A percentile compares a stretch with the other conserved stretches of the same genome.
Evolutionary conservation across 2,113 vertebrate genomes (phyloP).

Genomic region (Marcusenius ussheri): DNA sequence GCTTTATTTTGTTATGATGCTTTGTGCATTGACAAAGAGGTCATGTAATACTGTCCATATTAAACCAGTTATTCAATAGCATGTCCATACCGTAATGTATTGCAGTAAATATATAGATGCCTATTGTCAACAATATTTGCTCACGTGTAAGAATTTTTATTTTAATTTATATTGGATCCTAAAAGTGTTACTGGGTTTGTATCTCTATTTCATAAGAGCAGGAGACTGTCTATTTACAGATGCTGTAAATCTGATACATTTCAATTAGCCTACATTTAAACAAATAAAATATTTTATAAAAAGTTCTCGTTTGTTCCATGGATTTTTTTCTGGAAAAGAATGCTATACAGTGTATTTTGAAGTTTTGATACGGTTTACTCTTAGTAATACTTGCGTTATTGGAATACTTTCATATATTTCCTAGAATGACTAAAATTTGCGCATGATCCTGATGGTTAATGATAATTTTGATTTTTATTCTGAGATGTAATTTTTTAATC

Average conservation of each 20-base stretch:
- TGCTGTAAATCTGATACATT: slow-evolving; percentile 53
- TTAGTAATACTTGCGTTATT: background rate
- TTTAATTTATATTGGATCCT: slow-evolving; percentile 53
- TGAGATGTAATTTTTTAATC: background rate
- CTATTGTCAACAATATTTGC: slow-evolving; percentile 47
- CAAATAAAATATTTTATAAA: slow-evolving; percentile 57
- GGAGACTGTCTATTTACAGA: slow-evolving; percentile 37
- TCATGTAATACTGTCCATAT: slow-evolving; percentile 20
- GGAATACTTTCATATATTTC: background rate
- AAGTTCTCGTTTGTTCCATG: slow-evolving; percentile 21
- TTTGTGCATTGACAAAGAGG: slow-evolving; percentile 23
- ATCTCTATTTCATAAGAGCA: slow-evolving; percentile 41
- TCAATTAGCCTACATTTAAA: slow-evolving; percentile 54
- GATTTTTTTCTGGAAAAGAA: background rate
- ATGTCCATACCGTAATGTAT: slow-evolving; percentile 36
- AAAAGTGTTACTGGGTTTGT: slow-evolving; percentile 44
- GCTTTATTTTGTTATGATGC: slow-evolving; percentile 27
- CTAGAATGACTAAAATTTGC: background rate
- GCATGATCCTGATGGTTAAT: background rate
- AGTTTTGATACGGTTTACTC: background rate
- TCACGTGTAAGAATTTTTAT: slow-evolving; percentile 49
- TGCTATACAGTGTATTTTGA: background rate
- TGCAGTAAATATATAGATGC: slow-evolving; percentile 41
- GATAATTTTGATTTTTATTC: background rate
- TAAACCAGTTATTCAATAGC: slow-evolving; percentile 35